Evolutionary conservation across 2,797 vertebrate genomes (phyloP).

Genomic region (Ptychadena robeensis): DNA sequence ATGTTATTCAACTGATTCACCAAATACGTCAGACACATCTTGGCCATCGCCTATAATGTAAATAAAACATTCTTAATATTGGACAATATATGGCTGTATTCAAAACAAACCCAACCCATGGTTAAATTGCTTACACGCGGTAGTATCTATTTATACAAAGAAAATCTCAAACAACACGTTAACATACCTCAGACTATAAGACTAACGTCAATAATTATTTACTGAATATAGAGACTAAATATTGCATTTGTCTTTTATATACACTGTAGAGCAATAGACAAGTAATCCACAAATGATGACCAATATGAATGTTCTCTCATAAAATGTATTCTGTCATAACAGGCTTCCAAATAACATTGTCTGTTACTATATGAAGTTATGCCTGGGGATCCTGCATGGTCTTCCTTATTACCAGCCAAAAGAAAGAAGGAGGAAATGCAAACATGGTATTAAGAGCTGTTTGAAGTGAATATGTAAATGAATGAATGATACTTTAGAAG

Average conservation of each 20-base stretch:
- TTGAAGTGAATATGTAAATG: no score
- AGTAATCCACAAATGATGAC: neutral
- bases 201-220: neutral
- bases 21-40: slow-evolving; percentile 82
- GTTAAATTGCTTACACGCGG: neutral
- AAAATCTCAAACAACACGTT: neutral
- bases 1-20: slow-evolving; percentile 87
- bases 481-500: no score
- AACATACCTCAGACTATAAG: neutral
- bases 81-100: neutral
- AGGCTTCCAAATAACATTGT: no score
- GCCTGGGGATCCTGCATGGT: no score
- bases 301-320: neutral
- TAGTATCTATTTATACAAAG: neutral
- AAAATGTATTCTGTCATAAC: no score
- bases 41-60: slow-evolving; percentile 79
- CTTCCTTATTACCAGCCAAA: no score
- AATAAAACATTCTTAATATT: neutral
- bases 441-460: no score
- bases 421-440: no score
- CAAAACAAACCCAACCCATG: neutral
- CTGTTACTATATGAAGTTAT: no score
- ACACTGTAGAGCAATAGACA: neutral
- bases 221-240: neutral
- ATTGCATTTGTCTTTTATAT: neutral